Percentiles rank a stretch among this genome's conserved stretches.
Conservation (phyloP, 2,797 vertebrate species). For the Lerista edwardsae region DNA sequence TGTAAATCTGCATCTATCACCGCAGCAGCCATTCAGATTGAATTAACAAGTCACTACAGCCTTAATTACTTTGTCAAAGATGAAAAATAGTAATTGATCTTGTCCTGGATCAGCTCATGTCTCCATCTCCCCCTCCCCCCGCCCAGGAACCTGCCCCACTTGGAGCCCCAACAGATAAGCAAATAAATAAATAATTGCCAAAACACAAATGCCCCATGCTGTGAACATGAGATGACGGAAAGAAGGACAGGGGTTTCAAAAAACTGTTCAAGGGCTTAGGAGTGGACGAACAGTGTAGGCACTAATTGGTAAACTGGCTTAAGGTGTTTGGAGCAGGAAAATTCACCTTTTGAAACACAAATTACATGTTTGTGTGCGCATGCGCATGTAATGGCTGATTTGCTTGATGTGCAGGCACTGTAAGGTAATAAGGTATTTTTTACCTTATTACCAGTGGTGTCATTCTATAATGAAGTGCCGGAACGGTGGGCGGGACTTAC, state of each 20-base stretch:
- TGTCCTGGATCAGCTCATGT: conserved; percentile 66
- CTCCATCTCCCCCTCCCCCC: background rate
- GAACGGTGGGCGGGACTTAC: no score
- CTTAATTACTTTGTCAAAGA: conserved; percentile 97
- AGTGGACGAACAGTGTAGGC: background rate
- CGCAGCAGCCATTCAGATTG: conserved; percentile 72
- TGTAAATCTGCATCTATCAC: conserved; percentile 77
- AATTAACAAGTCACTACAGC: conserved; percentile 75
- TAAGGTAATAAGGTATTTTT: no score
- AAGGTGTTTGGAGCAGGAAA: background rate
- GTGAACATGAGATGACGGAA: background rate
- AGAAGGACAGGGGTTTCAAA: background rate
- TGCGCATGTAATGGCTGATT: background rate
- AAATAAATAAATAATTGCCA: conserved; percentile 21
- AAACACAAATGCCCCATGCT: background rate
- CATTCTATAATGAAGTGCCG: no score
- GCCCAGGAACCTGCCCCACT: background rate
- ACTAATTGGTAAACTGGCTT: background rate
- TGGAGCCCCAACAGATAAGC: conserved; percentile 55
- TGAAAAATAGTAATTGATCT: conserved; percentile 97
- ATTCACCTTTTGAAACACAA: no score
- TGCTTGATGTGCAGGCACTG: background rate
- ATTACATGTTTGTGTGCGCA: no score
- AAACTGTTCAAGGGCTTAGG: background rate
- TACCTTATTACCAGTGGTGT: no score